Evolutionary conservation across 2,113 vertebrate species (phyloP).

Genomic region (Stictonetta naevosa): DNA sequence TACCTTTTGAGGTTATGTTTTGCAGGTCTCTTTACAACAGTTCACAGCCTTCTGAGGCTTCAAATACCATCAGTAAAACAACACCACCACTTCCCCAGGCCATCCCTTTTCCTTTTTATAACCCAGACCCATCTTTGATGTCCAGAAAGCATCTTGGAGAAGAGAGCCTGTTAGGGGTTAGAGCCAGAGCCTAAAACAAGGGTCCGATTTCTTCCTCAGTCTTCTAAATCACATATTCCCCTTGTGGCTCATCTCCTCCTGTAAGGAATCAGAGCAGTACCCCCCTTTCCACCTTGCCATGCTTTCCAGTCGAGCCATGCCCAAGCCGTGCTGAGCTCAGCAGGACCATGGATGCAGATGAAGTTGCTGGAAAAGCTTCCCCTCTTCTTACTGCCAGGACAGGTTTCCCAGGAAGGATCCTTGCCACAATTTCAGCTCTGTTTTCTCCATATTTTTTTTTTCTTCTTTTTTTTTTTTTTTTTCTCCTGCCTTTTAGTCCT

Average conservation of each 20-base stretch:
- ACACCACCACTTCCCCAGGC: accelerated
- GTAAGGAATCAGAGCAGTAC: background rate
- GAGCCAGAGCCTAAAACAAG: background rate
- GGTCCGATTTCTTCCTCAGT: background rate
- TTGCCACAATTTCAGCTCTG: background rate
- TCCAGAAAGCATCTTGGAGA: background rate
- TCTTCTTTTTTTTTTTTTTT: background rate
- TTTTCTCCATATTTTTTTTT: background rate
- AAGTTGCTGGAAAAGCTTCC: background rate
- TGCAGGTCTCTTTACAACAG: background rate
- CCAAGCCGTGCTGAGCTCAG: background rate
- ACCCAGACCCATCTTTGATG: background rate
- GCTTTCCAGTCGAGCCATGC: too few relatives aligned
- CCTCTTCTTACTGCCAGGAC: background rate
- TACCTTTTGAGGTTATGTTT: background rate
- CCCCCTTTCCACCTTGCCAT: background rate
- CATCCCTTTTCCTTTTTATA: background rate
- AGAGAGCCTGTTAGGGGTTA: background rate
- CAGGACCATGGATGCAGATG: too few relatives aligned
- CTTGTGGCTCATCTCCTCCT: background rate
- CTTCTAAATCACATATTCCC: background rate
- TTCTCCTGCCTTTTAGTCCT: background rate
- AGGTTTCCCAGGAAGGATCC: background rate
- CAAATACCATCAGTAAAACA: background rate
- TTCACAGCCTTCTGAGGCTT: background rate